Base-by-base conservation (phyloP, 1,140 invertebrate species). In the Hylyphantes graminicola region DNA sequence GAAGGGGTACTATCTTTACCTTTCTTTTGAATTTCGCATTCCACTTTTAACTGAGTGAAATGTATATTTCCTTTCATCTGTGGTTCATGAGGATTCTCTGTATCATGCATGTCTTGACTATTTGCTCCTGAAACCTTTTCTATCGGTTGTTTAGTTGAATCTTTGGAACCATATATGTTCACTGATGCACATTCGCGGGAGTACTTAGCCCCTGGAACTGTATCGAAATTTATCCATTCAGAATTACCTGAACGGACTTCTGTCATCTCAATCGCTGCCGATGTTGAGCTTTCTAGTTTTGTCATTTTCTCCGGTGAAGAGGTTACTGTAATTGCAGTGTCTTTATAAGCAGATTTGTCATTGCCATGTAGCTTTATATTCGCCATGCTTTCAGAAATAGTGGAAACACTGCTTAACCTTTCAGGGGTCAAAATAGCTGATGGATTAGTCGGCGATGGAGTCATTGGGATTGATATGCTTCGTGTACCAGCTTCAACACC, bases 271-370 rank as follows among this genome's bases (percentile, higher is more conserved):
- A 78, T 53, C 35, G 63, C 13, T n/a, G 17, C 55, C 5, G 3
- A 15, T 21, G 77, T 8, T 57, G 72, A 13, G 35, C 15, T 35
- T 81, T 15, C 64, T 21, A 53, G 7, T 81, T 68, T 55, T 12
- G 17, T n/a, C 21, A 5, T 21, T 63, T 73, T 81, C 54, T 81
- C 79, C 11, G 80, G 80, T n/a, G 80, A 83, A 13, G 59, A 55
- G 15, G 80, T 65, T 7, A 74, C 61, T 55, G 70, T 74, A 13
- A 83, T 83, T 65, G 51, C 57, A 54, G 70, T 75, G 67, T 74
- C 59, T n/a, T 35, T 74, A 35, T 21, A 67, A 10, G 3, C 17
- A 3, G 51, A 35, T 17, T 21, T 61, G 51, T 68, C 57, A 19
- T 63, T 81, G 19, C 17, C 9, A 59, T 54, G 5, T 8, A 12